phyloP scores from a whole-genome alignment of 92 coral and sea anemone species.

The Epizoanthus illoricatus region DNA sequence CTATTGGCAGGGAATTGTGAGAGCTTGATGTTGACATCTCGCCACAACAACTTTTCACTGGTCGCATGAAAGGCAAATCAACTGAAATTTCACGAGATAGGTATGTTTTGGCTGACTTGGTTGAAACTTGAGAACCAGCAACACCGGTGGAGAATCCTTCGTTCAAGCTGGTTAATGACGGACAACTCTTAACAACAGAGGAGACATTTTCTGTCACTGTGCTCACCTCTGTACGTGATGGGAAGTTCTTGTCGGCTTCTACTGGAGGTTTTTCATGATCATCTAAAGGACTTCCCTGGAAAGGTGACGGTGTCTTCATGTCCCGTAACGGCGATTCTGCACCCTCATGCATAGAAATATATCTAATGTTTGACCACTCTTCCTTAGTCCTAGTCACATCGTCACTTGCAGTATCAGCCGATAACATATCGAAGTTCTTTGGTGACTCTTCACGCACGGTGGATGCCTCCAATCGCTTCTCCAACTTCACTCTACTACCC shows the following conservation, averaged over 20 bases:
- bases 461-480: background rate
- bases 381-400: background rate
- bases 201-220: background rate
- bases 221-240: background rate
- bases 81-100: background rate
- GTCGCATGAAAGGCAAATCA: background rate
- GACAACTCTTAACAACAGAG: background rate
- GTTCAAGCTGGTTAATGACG: background rate
- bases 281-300: background rate
- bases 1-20: background rate
- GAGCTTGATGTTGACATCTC: background rate
- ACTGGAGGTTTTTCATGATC: background rate
- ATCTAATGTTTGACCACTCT: conserved; percentile 5
- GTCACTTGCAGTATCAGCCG: background rate
- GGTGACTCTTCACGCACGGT: background rate
- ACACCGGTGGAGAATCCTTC: conserved; percentile 1
- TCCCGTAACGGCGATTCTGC: background rate
- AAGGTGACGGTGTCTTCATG: background rate
- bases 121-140: conserved; percentile 9
- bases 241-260: background rate
- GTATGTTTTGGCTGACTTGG: background rate
- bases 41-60: background rate
- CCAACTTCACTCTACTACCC: background rate
- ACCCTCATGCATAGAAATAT: background rate
- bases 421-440: background rate